phyloP scores from a whole-genome alignment of 2,113 vertebrate species.

The Oxygymnocypris stewartii region DNA sequence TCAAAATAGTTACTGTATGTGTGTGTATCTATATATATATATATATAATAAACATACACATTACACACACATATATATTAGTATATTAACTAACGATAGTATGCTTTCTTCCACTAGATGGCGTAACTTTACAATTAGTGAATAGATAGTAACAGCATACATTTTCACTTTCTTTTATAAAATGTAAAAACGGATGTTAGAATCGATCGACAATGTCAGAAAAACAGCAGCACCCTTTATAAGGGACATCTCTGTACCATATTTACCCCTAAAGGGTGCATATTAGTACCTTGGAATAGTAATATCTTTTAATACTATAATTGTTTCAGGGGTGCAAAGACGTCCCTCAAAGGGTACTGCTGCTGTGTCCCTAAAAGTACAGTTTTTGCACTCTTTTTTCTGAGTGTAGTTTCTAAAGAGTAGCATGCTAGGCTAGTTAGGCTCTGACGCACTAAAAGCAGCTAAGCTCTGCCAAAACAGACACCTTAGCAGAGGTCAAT shows the following conservation, averaged over 20 bases:
- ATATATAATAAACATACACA: too few species aligned
- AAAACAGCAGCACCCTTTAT: too few species aligned
- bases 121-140: neutral
- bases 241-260: too few species aligned
- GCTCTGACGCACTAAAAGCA: neutral
- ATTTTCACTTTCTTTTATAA: neutral
- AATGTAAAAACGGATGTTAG: too few species aligned
- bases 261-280: too few species aligned
- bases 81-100: neutral
- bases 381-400: neutral
- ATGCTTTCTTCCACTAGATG: slow-evolving; percentile 35
- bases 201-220: too few species aligned
- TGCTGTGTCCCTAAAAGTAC: neutral
- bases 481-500: slow-evolving; percentile 11
- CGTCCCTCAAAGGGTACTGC: neutral
- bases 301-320: neutral
- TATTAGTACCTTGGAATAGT: too few species aligned
- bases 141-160: neutral
- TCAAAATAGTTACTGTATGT: too few species aligned
- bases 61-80: too few species aligned
- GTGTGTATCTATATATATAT: too few species aligned
- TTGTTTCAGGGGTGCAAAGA: neutral
- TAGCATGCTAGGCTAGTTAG: neutral
- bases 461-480: neutral
- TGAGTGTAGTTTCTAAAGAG: neutral